Percentiles rank a stretch among this genome's conserved stretches.
Evolutionary conservation across 2,113 vertebrate species (phyloP).

Genomic region (Egretta garzetta): DNA sequence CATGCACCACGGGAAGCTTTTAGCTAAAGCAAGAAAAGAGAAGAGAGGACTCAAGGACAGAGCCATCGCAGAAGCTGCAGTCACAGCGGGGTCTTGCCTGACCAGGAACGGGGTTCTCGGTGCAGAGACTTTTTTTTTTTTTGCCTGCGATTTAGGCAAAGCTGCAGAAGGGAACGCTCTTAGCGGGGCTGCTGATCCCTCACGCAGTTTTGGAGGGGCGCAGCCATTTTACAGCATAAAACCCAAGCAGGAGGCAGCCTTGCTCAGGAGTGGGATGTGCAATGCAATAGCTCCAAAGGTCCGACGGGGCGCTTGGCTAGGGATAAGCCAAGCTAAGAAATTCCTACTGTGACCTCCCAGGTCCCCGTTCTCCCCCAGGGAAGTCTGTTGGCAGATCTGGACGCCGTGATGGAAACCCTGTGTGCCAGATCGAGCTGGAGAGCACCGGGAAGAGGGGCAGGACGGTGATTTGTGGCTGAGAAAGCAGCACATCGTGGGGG

Average conservation of each 20-base stretch:
- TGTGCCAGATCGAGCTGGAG: background rate
- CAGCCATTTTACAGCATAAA: background rate
- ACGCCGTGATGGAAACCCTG: background rate
- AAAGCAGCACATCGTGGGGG: background rate
- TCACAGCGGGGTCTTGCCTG: background rate
- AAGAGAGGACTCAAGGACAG: background rate
- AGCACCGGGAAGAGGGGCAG: background rate
- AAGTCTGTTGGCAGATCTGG: background rate
- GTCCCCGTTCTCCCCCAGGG: background rate
- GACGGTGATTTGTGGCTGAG: background rate
- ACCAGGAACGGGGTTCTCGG: fast-evolving
- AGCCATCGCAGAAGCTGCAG: fast-evolving
- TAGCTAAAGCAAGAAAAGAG: background rate
- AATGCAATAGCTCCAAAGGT: background rate
- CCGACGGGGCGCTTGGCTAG: fast-evolving
- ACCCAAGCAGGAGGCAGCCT: background rate
- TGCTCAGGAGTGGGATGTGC: background rate
- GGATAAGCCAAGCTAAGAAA: background rate
- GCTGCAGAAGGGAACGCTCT: background rate
- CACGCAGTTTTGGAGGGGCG: background rate
- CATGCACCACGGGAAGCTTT: background rate
- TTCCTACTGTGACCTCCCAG: background rate
- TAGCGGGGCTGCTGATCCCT: background rate
- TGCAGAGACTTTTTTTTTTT: background rate
- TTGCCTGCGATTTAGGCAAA: background rate